phyloP scores from a whole-genome alignment of 2,113 vertebrate genomes.

The Thinocorus orbignyianus region DNA sequence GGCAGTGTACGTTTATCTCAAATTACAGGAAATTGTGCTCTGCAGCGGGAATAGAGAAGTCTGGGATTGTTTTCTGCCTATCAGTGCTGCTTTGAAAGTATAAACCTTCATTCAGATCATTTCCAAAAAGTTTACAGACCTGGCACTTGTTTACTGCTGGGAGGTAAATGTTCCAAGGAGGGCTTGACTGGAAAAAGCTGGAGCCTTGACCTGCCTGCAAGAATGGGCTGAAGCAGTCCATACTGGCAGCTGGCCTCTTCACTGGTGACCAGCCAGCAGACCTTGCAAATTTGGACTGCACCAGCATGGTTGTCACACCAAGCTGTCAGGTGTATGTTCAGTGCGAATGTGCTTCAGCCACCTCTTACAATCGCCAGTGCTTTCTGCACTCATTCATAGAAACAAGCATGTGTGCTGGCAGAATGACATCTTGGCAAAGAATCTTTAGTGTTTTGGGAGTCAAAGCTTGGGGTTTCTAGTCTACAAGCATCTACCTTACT shows the following conservation, averaged over 20 bases:
- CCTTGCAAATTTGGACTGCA: rapidly evolving
- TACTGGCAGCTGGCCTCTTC: neutral
- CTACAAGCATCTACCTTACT: neutral
- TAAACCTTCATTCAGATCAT: neutral
- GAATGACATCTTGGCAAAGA: neutral
- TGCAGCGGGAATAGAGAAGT: neutral
- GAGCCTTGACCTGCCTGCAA: neutral
- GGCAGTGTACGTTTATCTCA: neutral
- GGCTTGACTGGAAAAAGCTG: neutral
- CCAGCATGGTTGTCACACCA: rapidly evolving
- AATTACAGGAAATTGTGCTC: constrained; percentile 6
- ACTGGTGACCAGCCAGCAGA: neutral
- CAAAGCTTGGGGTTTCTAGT: neutral
- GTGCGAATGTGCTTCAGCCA: neutral
- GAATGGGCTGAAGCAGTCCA: neutral
- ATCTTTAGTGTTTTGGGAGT: neutral
- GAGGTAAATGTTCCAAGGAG: neutral
- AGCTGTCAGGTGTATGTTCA: rapidly evolving
- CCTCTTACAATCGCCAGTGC: rapidly evolving
- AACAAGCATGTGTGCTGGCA: neutral
- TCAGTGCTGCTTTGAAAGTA: neutral
- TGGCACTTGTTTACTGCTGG: rapidly evolving
- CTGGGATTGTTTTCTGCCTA: neutral
- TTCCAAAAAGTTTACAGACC: neutral
- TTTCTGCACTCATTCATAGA: neutral